Evolutionary conservation across 2,888 invertebrate species (phyloP), one percentile per base, ranked within the genome.

Genomic region (Celastrina argiolus): DNA sequence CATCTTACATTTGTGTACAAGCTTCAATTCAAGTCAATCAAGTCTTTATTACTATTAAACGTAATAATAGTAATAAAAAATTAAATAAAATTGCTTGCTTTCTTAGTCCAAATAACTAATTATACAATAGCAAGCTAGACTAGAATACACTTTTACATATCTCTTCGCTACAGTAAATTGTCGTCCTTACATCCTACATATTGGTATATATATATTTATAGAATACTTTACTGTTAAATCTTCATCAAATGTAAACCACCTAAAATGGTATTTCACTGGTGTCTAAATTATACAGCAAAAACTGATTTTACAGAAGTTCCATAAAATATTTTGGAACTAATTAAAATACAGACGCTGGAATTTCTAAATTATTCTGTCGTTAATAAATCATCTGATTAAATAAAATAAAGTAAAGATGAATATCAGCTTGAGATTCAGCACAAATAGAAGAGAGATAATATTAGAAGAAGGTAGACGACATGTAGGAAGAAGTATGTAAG

Each of bases 1-100:
- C 22, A 18, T 7, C 10, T 14, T 1, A 26, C 28, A 22, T 6
- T 10, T 14, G 2, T 3, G 18, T 12, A 7, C n/a, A n/a, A n/a
- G n/a, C n/a, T n/a, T n/a, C n/a, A n/a, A n/a, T 10, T 18, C 56
- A 26, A 12, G 8, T 28, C n/a, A 12, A 10, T 14, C 1, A 14
- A 39, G 18, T 36, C 61, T 61, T 61, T 39, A 61, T 61, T 61
- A 67, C 66, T 69, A 65, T 67, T 68, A 26, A 65, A 31, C 56
- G 28, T 56, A 12, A 45, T 45, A 67, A 69, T 69, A 64, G 61
- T 63, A 66, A 67, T 51, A 66, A 69, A 68, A 68, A 64, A 34
- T 65, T n/a, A 58, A 58, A 58, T 58, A 56, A 28, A 56, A 22
- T 56, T 56, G 31, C 28, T 31, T 58, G 22, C 51, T 12, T 36